Conservation (phyloP, 2,113 vertebrate species). For the Sander vitreus region DNA sequence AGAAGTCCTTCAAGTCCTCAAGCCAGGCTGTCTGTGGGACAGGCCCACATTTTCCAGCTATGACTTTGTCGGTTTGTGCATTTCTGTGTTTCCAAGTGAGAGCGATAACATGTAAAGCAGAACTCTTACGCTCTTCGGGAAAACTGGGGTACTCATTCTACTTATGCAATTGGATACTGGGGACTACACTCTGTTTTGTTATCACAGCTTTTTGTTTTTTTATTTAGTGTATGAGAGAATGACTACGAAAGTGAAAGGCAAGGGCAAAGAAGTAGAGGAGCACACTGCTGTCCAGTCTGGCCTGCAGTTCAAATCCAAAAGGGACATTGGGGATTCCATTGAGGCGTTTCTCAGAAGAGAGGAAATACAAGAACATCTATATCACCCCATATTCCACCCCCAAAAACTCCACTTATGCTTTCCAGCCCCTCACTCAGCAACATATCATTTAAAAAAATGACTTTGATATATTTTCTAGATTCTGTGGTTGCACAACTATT, state of each 20-base stretch:
- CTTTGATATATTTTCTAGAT: slow-evolving; percentile 86
- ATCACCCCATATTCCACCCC: slow-evolving; percentile 55
- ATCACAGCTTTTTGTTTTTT: slow-evolving; percentile 42
- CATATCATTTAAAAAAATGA: slow-evolving; percentile 85
- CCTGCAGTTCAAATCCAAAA: slow-evolving; percentile 30
- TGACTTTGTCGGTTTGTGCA: slow-evolving; percentile 16
- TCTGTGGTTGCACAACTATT: slow-evolving; percentile 86
- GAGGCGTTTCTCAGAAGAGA: slow-evolving; percentile 53
- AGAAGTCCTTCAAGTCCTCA: slow-evolving; percentile 45
- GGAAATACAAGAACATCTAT: slow-evolving; percentile 76
- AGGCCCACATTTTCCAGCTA: slow-evolving; percentile 48
- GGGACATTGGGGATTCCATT: slow-evolving; percentile 57
- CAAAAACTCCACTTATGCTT: slow-evolving; percentile 65
- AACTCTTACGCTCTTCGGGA: slow-evolving; percentile 60
- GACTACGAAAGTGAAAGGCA: slow-evolving; percentile 4
- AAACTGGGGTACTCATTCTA: slow-evolving; percentile 73
- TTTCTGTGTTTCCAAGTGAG: slow-evolving; percentile 35
- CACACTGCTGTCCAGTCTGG: slow-evolving; percentile 13
- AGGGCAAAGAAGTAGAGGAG: slow-evolving; percentile 20
- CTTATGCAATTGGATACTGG: slow-evolving; percentile 63
- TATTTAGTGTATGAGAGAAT: slow-evolving; percentile 52
- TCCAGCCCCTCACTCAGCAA: slow-evolving; percentile 90
- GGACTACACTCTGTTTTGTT: slow-evolving; percentile 40
- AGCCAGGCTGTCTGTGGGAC: slow-evolving; percentile 52
- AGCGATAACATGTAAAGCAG: slow-evolving; percentile 63